Evolutionary conservation across 1,140 invertebrate species (phyloP).

Genomic region (Doryteuthis pealeii): DNA sequence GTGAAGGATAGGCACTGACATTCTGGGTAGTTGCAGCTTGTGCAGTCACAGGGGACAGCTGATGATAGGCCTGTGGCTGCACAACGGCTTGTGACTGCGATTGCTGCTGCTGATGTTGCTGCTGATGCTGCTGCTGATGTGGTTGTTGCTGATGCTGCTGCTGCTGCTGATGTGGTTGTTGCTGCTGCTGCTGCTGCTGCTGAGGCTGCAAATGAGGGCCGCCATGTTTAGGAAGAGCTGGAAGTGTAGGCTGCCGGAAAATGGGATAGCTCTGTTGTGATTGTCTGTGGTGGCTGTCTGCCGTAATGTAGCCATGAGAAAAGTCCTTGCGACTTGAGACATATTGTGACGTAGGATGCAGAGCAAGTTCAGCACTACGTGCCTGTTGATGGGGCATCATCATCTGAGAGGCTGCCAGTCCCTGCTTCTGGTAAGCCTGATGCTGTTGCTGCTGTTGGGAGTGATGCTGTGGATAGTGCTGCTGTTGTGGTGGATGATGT

Average conservation of each 20-base stretch:
- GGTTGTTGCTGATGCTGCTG: background rate
- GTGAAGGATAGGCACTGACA: background rate
- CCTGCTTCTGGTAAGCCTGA: background rate
- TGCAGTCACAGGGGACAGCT: slow-evolving; percentile 1
- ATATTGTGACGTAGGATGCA: background rate
- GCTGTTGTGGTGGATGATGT: background rate
- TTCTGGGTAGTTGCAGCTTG: slow-evolving; percentile 2
- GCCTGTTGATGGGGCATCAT: slow-evolving; percentile 3
- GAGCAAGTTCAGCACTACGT: slow-evolving; percentile 14
- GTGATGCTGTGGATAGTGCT: background rate
- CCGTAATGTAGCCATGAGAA: background rate
- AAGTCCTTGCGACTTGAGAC: background rate
- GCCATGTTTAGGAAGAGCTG: background rate
- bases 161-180: background rate
- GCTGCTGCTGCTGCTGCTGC: slow-evolving; percentile 10
- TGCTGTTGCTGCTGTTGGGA: slow-evolving; percentile 9
- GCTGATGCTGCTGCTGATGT: background rate
- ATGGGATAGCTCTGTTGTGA: background rate
- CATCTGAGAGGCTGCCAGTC: background rate
- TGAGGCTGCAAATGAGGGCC: background rate
- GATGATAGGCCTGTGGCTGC: background rate
- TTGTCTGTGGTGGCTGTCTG: slow-evolving; percentile 5
- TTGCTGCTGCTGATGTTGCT: background rate
- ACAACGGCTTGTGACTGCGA: background rate
- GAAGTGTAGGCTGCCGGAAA: slow-evolving; percentile 17